phyloP scores from a whole-genome alignment of 2,797 vertebrate genomes.

The Thunnus albacares region DNA sequence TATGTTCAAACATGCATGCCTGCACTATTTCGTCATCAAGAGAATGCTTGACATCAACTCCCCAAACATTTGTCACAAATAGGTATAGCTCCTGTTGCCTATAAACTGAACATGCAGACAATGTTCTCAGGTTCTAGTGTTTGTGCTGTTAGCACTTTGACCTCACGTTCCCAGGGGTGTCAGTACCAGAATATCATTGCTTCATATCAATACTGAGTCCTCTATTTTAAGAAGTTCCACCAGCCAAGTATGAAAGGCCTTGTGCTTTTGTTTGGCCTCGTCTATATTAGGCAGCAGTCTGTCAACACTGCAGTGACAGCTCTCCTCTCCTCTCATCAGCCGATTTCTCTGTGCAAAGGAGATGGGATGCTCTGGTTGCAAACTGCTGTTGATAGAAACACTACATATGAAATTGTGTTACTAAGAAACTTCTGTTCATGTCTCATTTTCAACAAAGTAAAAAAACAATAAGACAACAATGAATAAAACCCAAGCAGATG shows the following conservation, averaged over 20 bases:
- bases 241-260: conserved; percentile 59
- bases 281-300: conserved; percentile 67
- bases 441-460: background rate
- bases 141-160: conserved; percentile 49
- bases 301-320: conserved; percentile 63
- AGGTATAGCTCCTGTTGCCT: conserved; percentile 55
- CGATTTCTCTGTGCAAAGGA: conserved; percentile 32
- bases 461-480: background rate
- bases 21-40: conserved; percentile 15
- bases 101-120: conserved; percentile 58
- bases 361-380: conserved; percentile 21
- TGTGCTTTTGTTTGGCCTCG: conserved; percentile 70
- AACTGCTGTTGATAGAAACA: conserved; percentile 3
- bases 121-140: conserved; percentile 67
- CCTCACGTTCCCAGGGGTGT: conserved; percentile 70
- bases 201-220: conserved; percentile 43
- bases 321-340: conserved; percentile 52
- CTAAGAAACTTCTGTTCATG: background rate
- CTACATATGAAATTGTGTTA: background rate
- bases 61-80: conserved; percentile 52
- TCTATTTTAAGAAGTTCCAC: conserved; percentile 72
- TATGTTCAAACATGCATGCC: conserved; percentile 33
- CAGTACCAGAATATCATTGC: conserved; percentile 60
- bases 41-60: conserved; percentile 40
- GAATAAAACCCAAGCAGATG: background rate